Base-by-base conservation (phyloP, 2,888 invertebrate species). In the Taphrorychus bicolor region DNA sequence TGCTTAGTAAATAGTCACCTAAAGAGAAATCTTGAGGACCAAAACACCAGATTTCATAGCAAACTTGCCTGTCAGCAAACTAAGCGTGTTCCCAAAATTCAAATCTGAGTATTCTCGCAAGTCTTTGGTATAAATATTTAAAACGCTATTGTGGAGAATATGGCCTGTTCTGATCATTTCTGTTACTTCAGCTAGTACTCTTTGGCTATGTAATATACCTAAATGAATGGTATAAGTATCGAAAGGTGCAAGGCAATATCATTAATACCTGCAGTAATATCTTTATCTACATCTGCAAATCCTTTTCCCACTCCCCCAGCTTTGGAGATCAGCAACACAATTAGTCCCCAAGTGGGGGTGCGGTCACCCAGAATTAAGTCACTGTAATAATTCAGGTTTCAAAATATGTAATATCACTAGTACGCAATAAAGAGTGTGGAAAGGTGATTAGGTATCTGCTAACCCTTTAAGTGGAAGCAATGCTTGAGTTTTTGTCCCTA, bases 161-260 rank as follows among this genome's bases (percentile, higher is more conserved):
- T 95, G 93, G 17, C 96, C 94, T 0, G 96, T 96, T 52, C 96
- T 88, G 71, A 97, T 95, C 94, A 97, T 95, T 85, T 97, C 97
- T 0, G 94, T 94, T n/a, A 97, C 93, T 69, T 72, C 71, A 2
- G 71, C 71, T 14, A 97, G 82, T 1, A 92, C 92, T 66, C 94
- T 87, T 81, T 95, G 95, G 71, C 93, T 92, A 77, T 94, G 91
- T 32, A 94, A 81, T 0, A 94, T 92, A 2, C 94, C 69, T 69
- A 16, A n/a, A n/a, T n/a, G 32, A 54, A 45, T 1, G 17, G 2
- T 51, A 19, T 1, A 2, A 2, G 4, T 51, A 18, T 1, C 19
- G 17, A 45, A 45, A 5, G n/a, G n/a, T n/a, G n/a, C n/a, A n/a
- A n/a, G n/a, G n/a, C n/a, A n/a, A n/a, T n/a, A n/a, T n/a, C n/a